A percentile compares a stretch with the other conserved stretches of the same genome.
Conservation (phyloP, 2,113 vertebrate species). For the Excalfactoria chinensis region DNA sequence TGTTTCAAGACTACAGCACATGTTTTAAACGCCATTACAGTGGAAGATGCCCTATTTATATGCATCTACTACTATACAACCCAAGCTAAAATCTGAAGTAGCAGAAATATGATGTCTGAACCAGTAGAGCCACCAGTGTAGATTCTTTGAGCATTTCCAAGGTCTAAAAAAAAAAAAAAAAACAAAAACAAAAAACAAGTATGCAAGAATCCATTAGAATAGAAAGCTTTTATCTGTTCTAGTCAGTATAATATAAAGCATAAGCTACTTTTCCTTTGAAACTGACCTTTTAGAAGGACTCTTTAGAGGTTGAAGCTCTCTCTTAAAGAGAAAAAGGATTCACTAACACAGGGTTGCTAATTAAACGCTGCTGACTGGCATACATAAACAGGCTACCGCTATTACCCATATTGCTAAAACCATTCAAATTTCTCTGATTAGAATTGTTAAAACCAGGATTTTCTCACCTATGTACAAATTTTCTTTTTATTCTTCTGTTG, state of each 20-base stretch:
- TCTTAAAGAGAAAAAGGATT: neutral
- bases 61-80: neutral
- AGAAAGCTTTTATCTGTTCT: neutral
- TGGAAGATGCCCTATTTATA: neutral
- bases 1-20: neutral
- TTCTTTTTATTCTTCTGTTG: neutral
- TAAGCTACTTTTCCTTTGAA: slow-evolving; percentile 29
- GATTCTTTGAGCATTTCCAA: neutral
- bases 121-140: neutral
- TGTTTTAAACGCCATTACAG: neutral
- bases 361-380: slow-evolving; percentile 4
- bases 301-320: neutral
- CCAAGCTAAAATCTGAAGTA: neutral
- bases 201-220: neutral
- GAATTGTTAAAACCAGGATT: neutral
- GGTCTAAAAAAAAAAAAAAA: neutral
- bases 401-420: neutral
- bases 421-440: neutral
- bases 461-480: neutral
- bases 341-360: neutral
- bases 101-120: neutral
- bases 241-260: neutral
- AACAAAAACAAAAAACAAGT: too few species aligned
- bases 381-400: slow-evolving; percentile 1
- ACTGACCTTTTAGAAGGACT: slow-evolving; percentile 8